Base-by-base conservation (phyloP, 1,140 invertebrate species). In the Sycobia sp. region DNA sequence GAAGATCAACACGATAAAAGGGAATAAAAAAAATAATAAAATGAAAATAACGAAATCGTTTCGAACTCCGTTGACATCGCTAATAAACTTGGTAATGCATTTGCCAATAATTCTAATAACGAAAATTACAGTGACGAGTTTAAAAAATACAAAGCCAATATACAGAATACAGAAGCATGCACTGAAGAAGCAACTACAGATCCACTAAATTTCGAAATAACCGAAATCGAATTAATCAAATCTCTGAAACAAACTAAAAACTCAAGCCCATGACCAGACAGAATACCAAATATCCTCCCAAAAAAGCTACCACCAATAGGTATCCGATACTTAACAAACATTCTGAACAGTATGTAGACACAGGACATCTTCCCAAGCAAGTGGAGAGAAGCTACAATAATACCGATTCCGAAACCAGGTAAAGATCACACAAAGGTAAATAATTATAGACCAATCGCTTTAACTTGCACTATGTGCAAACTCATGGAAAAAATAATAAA, bases 381-480 rank as follows among this genome's bases (percentile, higher is more conserved):
- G 22, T 78, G 73, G 70, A 79, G 72, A 67, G 18, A 38, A 3
- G 66, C 75, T 2, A 71, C 49, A 25, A 63, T 76, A 4, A 71
- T 77, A 2, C 63, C 71, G 9, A 67, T 80, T 1, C 67, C 61
- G 0, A 80, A 80, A 68, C 69, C 69, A 23, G 64, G 67, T n/a
- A 80, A 81, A 66, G 44, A 70, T 16, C 50, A 49, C 39, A 63
- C 23, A 8, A 18, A 36, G 9, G 68, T 72, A 10, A 16, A 14
- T n/a, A 72, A 62, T 34, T 76, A 79, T 59, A 59, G 73, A 13
- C 76, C 76, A 0, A 79, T 79, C 10, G 73, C 70, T n/a, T 66
- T 80, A 0, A 62, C 76, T 16, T 63, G 67, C n/a, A 62, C 47
- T 8, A 22, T 76, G 11, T 61, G 55, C 2, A 80, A 80, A 64